phyloP scores from a whole-genome alignment of 2,113 vertebrate genomes.

The Lamprotornis superbus region DNA sequence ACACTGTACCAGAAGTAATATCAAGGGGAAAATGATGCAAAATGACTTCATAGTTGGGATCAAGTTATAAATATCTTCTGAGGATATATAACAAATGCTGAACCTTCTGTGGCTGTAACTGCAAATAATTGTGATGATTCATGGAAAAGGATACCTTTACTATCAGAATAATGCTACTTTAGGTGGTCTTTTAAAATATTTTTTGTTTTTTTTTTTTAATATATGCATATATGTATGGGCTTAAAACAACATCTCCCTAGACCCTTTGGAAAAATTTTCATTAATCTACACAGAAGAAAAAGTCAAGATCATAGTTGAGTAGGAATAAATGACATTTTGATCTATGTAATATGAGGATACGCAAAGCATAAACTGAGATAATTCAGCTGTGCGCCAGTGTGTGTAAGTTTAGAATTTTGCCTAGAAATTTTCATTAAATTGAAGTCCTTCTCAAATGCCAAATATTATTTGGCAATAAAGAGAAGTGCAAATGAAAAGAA shows the following conservation, averaged over 20 bases:
- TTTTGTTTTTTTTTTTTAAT: neutral
- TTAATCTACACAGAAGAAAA: neutral
- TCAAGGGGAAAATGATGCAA: neutral
- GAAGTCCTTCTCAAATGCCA: neutral
- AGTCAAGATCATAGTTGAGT: neutral
- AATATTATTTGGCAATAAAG: neutral
- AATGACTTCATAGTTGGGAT: neutral
- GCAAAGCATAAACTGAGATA: neutral
- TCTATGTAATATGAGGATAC: neutral
- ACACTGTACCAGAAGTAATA: neutral
- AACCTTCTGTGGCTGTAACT: neutral
- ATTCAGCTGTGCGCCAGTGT: neutral
- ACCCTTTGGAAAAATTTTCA: neutral
- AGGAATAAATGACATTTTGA: neutral
- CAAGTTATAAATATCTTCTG: neutral
- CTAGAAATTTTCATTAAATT: neutral
- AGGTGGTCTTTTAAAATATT: neutral
- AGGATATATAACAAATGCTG: neutral
- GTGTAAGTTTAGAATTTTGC: neutral
- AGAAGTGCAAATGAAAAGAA: neutral
- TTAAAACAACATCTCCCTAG: neutral
- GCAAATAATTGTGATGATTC: neutral
- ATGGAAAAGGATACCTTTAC: neutral
- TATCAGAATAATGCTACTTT: neutral
- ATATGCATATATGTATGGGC: neutral